Conservation (phyloP, 1,140 invertebrate genomes). For the Holotrichia oblita region DNA sequence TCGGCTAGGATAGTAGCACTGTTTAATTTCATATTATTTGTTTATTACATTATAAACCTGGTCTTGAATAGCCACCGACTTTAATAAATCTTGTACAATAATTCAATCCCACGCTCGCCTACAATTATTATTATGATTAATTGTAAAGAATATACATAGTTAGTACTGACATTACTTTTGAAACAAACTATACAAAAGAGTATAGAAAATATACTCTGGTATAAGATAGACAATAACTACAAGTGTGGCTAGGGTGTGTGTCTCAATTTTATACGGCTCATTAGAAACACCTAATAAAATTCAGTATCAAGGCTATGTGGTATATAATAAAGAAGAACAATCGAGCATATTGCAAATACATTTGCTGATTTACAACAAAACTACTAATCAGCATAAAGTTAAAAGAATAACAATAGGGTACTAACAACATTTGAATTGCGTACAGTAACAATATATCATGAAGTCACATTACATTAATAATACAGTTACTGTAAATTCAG, state of each 20-base stretch:
- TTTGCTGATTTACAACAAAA: not conserved
- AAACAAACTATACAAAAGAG: too few relatives aligned
- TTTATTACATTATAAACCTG: too few relatives aligned
- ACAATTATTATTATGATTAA: too few relatives aligned
- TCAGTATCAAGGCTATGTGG: conserved; percentile 1
- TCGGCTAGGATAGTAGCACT: too few relatives aligned
- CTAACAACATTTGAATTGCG: conserved; percentile 25
- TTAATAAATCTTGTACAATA: too few relatives aligned
- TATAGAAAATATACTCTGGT: too few relatives aligned
- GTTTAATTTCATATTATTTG: too few relatives aligned
- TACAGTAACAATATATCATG: not conserved
- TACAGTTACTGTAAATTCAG: conserved; percentile 9
- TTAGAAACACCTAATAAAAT: not conserved
- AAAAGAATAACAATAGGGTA: conserved; percentile 25
- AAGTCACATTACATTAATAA: not conserved
- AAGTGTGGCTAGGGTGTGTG: conserved; percentile 10
- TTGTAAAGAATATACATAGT: too few relatives aligned
- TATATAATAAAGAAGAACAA: conserved; percentile 14
- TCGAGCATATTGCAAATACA: not conserved
- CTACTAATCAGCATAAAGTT: not conserved
- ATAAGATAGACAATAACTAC: not conserved
- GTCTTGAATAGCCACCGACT: too few relatives aligned
- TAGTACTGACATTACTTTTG: too few relatives aligned
- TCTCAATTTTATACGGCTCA: not conserved
- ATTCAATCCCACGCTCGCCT: too few relatives aligned